Conservation (phyloP, 1,140 invertebrate species). For the Neodiprion fabricii region DNA sequence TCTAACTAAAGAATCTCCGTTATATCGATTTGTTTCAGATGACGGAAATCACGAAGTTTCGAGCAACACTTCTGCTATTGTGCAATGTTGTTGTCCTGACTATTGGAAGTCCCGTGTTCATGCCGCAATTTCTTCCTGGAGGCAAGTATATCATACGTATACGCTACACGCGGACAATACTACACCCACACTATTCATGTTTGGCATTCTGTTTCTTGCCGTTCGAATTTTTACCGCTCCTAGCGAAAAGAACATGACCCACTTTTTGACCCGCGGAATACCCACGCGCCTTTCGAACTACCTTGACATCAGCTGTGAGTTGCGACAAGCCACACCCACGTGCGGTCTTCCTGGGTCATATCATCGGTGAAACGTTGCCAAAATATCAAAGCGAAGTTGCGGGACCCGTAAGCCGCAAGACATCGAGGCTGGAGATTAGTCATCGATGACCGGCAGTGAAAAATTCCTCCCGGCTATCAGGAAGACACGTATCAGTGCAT, state of each 20-base stretch:
- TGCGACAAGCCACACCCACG: neutral
- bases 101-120: constrained; percentile 49
- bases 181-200: no score
- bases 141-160: constrained; percentile 41
- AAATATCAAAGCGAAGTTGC: neutral
- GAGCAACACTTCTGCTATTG: constrained; percentile 32
- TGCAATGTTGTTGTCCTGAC: constrained; percentile 41
- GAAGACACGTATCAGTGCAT: no score
- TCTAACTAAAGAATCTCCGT: no score
- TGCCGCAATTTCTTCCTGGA: constrained; percentile 51
- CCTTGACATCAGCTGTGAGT: neutral
- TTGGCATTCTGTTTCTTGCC: no score
- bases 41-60: constrained; percentile 37
- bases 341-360: neutral
- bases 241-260: neutral
- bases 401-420: neutral
- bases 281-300: neutral
- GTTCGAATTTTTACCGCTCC: no score
- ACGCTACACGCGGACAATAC: neutral
- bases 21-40: constrained; percentile 45
- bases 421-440: neutral
- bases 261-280: neutral
- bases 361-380: neutral
- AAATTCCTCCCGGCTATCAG: neutral
- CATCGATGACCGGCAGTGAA: neutral